Conservation (phyloP, 1,140 invertebrate genomes). For the Pseudomyrmex flavicornis region DNA sequence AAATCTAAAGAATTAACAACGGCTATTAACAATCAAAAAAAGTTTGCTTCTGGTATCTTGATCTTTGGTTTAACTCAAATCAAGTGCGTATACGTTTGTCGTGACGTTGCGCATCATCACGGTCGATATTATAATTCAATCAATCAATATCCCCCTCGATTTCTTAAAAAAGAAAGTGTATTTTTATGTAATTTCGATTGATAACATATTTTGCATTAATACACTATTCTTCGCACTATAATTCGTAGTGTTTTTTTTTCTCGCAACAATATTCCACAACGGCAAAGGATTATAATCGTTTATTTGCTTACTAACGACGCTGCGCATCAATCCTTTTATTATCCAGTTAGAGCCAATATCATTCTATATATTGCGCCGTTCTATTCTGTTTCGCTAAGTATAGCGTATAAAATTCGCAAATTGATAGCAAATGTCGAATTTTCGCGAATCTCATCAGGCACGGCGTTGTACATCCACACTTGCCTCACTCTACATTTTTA, state of each 20-base stretch:
- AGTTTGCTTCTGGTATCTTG: neutral
- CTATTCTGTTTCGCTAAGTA: neutral
- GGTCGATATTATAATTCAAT: too few species aligned
- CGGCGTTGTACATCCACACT: constrained; percentile 65
- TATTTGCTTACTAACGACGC: neutral
- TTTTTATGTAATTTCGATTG: too few species aligned
- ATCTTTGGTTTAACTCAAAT: neutral
- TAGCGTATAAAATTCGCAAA: neutral
- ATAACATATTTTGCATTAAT: neutral
- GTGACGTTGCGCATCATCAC: too few species aligned
- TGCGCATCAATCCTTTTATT: constrained; percentile 1
- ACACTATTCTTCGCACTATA: neutral
- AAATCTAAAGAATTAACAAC: constrained; percentile 10
- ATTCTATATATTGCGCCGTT: too few species aligned
- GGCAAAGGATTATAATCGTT: neutral
- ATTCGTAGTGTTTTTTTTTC: neutral
- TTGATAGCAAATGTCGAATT: constrained; percentile 30
- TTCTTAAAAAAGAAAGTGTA: neutral
- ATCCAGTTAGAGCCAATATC: too few species aligned
- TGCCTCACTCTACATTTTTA: constrained; percentile 52
- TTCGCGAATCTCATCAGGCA: constrained; percentile 28
- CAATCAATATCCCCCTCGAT: neutral
- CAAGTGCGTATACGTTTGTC: neutral
- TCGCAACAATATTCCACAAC: neutral
- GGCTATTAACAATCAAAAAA: neutral